A percentile compares a stretch with the other conserved stretches of the same genome.
Evolutionary conservation across 2,888 invertebrate genomes (phyloP).

Genomic region (Chymomyza procnemis): DNA sequence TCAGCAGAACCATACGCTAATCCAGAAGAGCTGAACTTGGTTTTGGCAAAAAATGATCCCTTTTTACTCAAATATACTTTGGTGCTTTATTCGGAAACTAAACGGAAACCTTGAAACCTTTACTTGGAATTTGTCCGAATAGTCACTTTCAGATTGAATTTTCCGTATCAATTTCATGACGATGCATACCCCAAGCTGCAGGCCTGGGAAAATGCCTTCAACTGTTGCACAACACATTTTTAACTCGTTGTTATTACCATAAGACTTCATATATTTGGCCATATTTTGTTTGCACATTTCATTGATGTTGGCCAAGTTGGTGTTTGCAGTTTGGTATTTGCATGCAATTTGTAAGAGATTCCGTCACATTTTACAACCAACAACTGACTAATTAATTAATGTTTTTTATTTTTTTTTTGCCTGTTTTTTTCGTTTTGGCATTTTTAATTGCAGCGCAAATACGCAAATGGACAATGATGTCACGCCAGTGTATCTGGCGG

Average conservation of each 20-base stretch:
- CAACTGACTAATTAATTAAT: constrained; percentile 27
- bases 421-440: constrained; percentile 8
- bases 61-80: too few relatives aligned
- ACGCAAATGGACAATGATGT: constrained; percentile 95
- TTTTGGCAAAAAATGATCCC: too few relatives aligned
- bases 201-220: too few relatives aligned
- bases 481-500: constrained; percentile 92
- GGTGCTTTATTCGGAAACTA: too few relatives aligned
- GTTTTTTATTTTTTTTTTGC: constrained; percentile 14
- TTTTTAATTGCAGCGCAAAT: constrained; percentile 84
- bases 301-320: not conserved
- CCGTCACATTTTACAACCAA: not conserved
- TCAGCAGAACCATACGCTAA: too few relatives aligned
- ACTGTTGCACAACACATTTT: not conserved
- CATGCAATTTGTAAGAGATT: not conserved
- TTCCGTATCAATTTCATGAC: too few relatives aligned
- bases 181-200: too few relatives aligned
- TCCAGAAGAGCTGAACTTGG: too few relatives aligned
- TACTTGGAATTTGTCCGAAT: too few relatives aligned
- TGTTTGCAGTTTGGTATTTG: not conserved
- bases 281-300: not conserved
- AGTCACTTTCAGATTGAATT: too few relatives aligned
- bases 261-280: not conserved
- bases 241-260: not conserved
- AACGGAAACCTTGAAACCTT: too few relatives aligned